Base-by-base conservation (phyloP, 2,888 invertebrate species). In the Aleiodes testaceus region DNA sequence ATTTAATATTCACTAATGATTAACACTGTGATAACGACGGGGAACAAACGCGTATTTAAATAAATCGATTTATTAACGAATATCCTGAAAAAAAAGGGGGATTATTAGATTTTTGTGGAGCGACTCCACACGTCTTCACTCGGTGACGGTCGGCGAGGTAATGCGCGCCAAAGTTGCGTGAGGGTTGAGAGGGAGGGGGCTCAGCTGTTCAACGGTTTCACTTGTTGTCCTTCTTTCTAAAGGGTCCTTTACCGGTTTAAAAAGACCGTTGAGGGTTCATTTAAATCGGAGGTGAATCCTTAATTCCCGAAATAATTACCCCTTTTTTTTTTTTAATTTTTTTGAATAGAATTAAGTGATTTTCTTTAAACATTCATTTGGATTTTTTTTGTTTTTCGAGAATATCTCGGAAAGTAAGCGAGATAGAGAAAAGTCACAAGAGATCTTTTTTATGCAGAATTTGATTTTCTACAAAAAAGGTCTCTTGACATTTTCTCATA, bases 201-300 rank as follows among this genome's bases (percentile, higher is more conserved):
- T 59, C 59, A 59, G 59, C 59, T 59, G 59, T 59, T 59, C 59
- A 59, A 59, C 59, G 59, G 68, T 69, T 49, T 45, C 44, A 30
- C 49, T 67, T 67, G 20, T 22, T 44, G 50, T 45, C 45, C 59
- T 66, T 45, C 7, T 11, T 53, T n/a, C 16, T 55, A 74, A 69
- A 75, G 74, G 74, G 75, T 74, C 55, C 69, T 14, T 42, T 16
- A 67, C 52, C 14, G 20, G 69, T 76, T 79, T 66, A 18, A 75
- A 77, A 80, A 52, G 77, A 77, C 79, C 74, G 79, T 80, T 80
- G 75, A n/a, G 36, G 70, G 11, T 65, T 47, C 5, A 36, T 36
- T 36, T 36, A 36, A 36, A 36, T 36, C n/a, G n/a, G n/a, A n/a
- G n/a, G n/a, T n/a, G n/a, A n/a, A n/a, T n/a, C n/a, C n/a, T n/a